Evolutionary conservation across 2,113 vertebrate genomes (phyloP).

Genomic region (Noctilio leporinus): DNA sequence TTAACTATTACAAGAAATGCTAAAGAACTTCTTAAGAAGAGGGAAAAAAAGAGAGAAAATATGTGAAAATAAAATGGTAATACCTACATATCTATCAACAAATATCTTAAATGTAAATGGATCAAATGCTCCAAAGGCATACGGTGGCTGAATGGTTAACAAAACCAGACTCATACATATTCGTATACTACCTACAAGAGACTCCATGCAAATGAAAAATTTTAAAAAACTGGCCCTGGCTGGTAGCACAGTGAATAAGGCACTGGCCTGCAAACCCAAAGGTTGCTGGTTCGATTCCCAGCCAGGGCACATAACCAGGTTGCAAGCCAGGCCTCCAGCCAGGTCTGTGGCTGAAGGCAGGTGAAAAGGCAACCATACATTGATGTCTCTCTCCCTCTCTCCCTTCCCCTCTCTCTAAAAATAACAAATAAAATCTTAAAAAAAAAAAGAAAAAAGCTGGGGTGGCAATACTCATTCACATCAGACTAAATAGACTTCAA

Average conservation of each 20-base stretch:
- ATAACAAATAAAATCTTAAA: too few species aligned
- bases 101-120: neutral
- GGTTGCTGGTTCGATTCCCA: too few species aligned
- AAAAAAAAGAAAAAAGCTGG: neutral
- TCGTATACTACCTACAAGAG: neutral
- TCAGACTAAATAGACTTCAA: neutral
- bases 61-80: neutral
- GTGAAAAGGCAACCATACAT: too few species aligned
- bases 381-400: too few species aligned
- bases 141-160: neutral
- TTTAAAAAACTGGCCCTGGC: too few species aligned
- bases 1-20: neutral
- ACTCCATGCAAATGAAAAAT: neutral
- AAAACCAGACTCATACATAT: neutral
- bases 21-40: neutral
- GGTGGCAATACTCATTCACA: neutral
- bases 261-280: too few species aligned
- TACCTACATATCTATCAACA: neutral
- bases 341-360: too few species aligned
- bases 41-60: neutral
- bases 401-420: too few species aligned
- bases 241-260: too few species aligned
- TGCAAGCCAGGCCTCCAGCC: too few species aligned
- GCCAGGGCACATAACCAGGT: too few species aligned
- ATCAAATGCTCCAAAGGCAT: neutral